These are phyloP conservation scores for Conops quadrifasciatus DNA, from an alignment of 2,888 invertebrate genomes.

Conservation along the genomic window DNA sequence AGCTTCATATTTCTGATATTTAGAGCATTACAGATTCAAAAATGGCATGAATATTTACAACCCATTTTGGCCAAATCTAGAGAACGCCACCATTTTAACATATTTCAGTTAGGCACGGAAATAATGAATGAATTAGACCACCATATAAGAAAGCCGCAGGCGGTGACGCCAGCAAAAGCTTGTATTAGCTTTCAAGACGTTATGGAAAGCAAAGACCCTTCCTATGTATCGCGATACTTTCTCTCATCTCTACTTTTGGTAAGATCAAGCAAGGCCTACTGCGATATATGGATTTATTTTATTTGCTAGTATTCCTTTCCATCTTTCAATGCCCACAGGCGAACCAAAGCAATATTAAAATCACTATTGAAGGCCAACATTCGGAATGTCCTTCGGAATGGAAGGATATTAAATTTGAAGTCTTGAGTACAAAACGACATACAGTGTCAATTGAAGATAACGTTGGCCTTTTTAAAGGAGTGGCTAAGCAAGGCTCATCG, in stretches of 20 bases:
- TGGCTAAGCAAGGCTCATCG: conserved; percentile 17
- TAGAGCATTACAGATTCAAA: conserved; percentile 52
- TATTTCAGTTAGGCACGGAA: conserved; percentile 57
- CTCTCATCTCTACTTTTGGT: conserved; percentile 58
- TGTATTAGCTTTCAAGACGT: conserved; percentile 52
- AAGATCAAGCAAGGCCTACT: conserved; percentile 32
- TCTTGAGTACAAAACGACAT: conserved; percentile 52
- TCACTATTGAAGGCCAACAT: conserved; percentile 45
- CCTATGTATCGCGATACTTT: conserved; percentile 55
- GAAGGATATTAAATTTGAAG: conserved; percentile 50
- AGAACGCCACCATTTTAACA: conserved; percentile 60
- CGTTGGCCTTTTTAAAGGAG: conserved; percentile 50
- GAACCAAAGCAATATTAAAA: conserved; percentile 55
- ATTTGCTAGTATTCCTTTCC: not conserved
- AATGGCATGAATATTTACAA: conserved; percentile 59
- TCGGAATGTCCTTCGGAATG: conserved; percentile 48
- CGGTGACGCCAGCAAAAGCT: not conserved
- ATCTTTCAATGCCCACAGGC: too few relatives aligned
- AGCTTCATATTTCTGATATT: not conserved
- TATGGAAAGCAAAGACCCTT: conserved; percentile 53
- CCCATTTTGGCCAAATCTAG: conserved; percentile 58
- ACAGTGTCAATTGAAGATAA: conserved; percentile 59
- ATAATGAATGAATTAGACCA: conserved; percentile 52
- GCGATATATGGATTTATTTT: not conserved
- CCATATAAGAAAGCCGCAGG: conserved; percentile 24